Conservation (phyloP, 1,140 invertebrate species). For the Oedothorax gibbosus region DNA sequence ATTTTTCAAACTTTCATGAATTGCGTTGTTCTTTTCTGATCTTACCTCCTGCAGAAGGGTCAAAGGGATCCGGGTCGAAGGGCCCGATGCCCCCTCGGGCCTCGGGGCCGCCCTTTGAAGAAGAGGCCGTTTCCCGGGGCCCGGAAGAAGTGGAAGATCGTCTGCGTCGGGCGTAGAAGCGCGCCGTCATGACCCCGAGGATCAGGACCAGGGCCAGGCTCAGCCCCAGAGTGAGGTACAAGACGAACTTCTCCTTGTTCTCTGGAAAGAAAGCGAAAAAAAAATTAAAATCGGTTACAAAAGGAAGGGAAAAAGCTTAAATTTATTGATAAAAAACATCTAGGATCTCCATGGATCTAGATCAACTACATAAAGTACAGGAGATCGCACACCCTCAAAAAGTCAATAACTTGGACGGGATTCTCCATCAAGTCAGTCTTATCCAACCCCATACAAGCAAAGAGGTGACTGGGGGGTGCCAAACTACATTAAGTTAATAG, state of each 20-base stretch:
- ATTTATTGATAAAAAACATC: no score
- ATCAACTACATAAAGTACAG: no score
- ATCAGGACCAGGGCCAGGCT: slow-evolving; percentile 77
- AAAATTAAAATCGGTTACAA: neutral
- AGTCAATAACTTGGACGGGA: no score
- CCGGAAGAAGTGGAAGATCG: slow-evolving; percentile 70
- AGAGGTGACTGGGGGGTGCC: no score
- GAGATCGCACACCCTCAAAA: no score
- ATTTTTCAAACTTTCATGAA: no score
- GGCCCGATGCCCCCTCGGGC: slow-evolving; percentile 33
- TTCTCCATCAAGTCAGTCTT: no score
- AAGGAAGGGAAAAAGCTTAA: neutral
- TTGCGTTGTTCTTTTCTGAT: no score
- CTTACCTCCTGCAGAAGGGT: slow-evolving; percentile 43
- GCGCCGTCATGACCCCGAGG: slow-evolving; percentile 76
- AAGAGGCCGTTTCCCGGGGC: neutral
- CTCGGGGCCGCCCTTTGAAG: neutral
- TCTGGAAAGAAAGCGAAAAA: slow-evolving; percentile 71
- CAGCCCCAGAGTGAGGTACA: slow-evolving; percentile 81
- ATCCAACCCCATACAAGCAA: no score
- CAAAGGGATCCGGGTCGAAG: slow-evolving; percentile 55
- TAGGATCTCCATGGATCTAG: no score
- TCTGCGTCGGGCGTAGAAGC: slow-evolving; percentile 71
- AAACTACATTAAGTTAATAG: no score
- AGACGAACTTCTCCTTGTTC: slow-evolving; percentile 81